Conservation (phyloP, 2,888 invertebrate species). For the Microctonus hyperodae region DNA sequence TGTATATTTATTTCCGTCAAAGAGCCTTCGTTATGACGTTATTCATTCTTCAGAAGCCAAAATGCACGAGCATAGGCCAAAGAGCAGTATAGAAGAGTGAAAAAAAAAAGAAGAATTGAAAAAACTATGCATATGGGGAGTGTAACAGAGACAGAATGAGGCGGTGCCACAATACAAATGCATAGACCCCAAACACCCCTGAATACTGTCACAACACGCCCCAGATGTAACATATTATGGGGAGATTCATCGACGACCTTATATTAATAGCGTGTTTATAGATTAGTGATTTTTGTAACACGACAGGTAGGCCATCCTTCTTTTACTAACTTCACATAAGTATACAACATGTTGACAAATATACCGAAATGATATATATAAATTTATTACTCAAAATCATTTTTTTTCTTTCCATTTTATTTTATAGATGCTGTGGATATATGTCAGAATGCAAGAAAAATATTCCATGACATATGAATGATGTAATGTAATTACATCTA, state of each 20-base stretch:
- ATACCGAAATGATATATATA: slow-evolving; percentile 1
- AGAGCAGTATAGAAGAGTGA: not conserved
- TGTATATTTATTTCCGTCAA: slow-evolving; percentile 17
- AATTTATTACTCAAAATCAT: too few relatives aligned
- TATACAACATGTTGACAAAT: slow-evolving; percentile 5
- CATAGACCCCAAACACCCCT: slow-evolving; percentile 54
- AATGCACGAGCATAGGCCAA: not conserved
- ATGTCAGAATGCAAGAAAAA: not conserved
- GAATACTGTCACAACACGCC: slow-evolving; percentile 58
- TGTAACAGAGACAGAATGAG: slow-evolving; percentile 23
- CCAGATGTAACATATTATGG: slow-evolving; percentile 38
- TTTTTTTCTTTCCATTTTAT: not conserved
- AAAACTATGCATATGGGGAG: slow-evolving; percentile 2
- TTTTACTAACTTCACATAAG: not conserved
- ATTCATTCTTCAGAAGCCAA: not conserved
- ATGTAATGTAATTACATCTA: not conserved
- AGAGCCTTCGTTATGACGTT: not conserved
- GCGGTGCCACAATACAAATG: slow-evolving; percentile 40
- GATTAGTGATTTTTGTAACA: slow-evolving; percentile 45
- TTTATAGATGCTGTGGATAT: not conserved
- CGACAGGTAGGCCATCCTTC: slow-evolving; percentile 43
- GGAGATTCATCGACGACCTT: slow-evolving; percentile 41
- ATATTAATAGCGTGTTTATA: slow-evolving; percentile 54
- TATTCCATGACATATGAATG: not conserved
- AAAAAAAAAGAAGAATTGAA: not conserved